phyloP scores from a whole-genome alignment of 2,113 vertebrate genomes.

The Galeopterus variegatus region DNA sequence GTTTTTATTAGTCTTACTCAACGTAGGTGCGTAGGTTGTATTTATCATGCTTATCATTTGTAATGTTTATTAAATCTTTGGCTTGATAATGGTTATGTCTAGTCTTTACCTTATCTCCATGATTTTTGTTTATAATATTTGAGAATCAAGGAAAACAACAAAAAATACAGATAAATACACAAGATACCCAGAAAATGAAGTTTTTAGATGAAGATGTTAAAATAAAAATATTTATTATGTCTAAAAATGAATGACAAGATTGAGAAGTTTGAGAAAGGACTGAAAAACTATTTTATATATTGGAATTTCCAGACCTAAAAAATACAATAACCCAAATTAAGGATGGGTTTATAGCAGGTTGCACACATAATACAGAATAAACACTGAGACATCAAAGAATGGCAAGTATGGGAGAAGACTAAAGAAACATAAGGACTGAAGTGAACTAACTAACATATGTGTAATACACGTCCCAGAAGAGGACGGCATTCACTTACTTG shows the following conservation, averaged over 20 bases:
- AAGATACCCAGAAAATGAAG: background rate
- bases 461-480: background rate
- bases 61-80: background rate
- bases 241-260: background rate
- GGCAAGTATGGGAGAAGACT: background rate
- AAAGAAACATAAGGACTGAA: background rate
- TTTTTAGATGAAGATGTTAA: background rate
- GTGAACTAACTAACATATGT: accelerated
- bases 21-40: background rate
- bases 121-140: background rate
- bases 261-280: background rate
- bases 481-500: background rate
- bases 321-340: background rate
- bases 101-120: background rate
- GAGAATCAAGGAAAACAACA: background rate
- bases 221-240: background rate
- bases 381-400: background rate
- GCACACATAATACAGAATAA: background rate
- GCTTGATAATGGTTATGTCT: background rate
- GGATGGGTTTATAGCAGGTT: background rate
- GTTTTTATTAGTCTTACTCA: background rate
- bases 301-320: background rate
- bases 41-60: background rate
- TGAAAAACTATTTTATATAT: background rate
- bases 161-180: background rate